phyloP scores from a whole-genome alignment of 2,797 vertebrate species.

The Echiichthys vipera region DNA sequence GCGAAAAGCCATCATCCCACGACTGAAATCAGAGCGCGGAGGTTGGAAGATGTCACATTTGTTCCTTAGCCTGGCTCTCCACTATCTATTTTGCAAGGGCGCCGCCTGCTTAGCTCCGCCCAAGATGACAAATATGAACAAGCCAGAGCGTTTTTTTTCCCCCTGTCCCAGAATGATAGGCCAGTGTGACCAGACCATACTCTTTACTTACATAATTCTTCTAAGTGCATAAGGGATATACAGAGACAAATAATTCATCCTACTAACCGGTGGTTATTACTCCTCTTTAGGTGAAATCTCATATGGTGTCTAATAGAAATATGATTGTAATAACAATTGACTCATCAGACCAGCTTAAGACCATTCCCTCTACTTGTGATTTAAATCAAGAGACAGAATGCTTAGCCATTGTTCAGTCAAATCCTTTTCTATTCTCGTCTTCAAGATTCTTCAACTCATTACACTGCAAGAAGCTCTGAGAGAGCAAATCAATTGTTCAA shows the following conservation, averaged over 20 bases:
- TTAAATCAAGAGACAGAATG: not conserved
- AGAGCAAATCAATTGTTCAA: too few species aligned
- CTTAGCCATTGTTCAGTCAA: not conserved
- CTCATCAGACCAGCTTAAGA: not conserved
- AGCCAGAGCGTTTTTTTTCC: too few species aligned
- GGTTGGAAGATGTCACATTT: not conserved
- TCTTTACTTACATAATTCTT: constrained; percentile 4
- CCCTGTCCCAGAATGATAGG: too few species aligned
- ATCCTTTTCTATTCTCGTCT: not conserved
- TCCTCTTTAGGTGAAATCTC: not conserved
- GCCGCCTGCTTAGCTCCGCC: too few species aligned
- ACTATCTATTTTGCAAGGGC: too few species aligned
- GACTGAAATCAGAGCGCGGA: not conserved
- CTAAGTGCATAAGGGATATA: not conserved
- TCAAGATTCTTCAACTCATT: not conserved
- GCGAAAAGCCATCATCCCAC: not conserved
- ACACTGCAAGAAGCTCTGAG: not conserved
- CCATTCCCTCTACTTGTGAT: too few species aligned
- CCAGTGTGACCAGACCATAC: too few species aligned
- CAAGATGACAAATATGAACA: too few species aligned
- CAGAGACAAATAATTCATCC: not conserved
- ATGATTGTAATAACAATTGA: constrained; percentile 8
- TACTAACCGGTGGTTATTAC: not conserved
- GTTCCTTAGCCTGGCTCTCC: too few species aligned
- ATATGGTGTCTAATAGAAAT: constrained; percentile 7